Evolutionary conservation across 2,797 vertebrate genomes (phyloP).

Genomic region (Melanotaenia boesemani): DNA sequence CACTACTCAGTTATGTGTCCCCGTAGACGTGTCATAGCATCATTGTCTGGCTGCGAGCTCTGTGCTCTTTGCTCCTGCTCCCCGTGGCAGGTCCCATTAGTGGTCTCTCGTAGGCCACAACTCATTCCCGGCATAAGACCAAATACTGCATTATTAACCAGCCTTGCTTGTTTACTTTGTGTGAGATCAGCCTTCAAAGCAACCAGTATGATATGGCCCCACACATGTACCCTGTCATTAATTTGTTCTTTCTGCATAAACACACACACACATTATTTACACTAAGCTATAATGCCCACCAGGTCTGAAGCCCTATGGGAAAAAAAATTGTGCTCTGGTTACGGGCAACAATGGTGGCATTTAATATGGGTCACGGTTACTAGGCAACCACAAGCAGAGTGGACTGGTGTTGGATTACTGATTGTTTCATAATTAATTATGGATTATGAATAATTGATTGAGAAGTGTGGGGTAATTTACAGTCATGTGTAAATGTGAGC

Average conservation of each 20-base stretch:
- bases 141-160: constrained; percentile 81
- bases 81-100: constrained; percentile 61
- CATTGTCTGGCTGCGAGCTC: constrained; percentile 65
- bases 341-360: constrained; percentile 81
- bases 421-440: constrained; percentile 86
- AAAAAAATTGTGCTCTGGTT: constrained; percentile 73
- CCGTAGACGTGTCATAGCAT: constrained; percentile 64
- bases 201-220: constrained; percentile 67
- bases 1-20: constrained; percentile 61
- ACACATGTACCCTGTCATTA: constrained; percentile 22
- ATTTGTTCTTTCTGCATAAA: constrained; percentile 10
- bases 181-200: constrained; percentile 74
- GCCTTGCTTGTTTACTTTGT: constrained; percentile 75
- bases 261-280: constrained; percentile 70
- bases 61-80: constrained; percentile 55
- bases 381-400: constrained; percentile 81
- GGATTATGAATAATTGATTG: constrained; percentile 84
- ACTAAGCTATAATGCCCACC: constrained; percentile 58
- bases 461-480: constrained; percentile 83
- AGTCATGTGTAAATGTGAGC: constrained; percentile 79
- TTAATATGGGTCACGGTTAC: constrained; percentile 84
- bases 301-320: constrained; percentile 60
- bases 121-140: constrained; percentile 59
- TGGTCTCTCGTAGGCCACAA: constrained; percentile 61
- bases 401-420: constrained; percentile 84